Evolutionary conservation across 2,888 invertebrate genomes (phyloP), one percentile per base, ranked within the genome.

Genomic region (Amphipoea lucens): DNA sequence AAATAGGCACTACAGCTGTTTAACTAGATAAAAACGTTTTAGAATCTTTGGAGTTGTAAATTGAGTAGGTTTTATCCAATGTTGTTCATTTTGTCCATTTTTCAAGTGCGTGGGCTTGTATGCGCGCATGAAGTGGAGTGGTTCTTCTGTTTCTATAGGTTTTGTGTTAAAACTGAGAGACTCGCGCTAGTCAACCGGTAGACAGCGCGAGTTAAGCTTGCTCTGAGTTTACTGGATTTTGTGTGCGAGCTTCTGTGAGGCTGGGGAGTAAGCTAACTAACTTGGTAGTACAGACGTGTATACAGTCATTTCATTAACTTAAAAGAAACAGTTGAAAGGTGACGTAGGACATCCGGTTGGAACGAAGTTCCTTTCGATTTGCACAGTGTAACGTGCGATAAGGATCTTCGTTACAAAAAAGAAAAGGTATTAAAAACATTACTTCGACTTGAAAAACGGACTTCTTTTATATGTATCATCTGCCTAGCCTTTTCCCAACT

Each of bases 131-230:
- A 9, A 57, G 63, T 40, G 11, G 23, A 74, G 14, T 71, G 11
- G 48, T 12, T 60, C 63, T 87, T 76, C 76, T 79, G 74, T 40
- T 42, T 9, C 0, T n/a, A 7, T 63, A 2, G n/a, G 36, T 60
- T n/a, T 67, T 4, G 17, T 71, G n/a, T 65, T 6, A 42, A 40
- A n/a, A n/a, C 67, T 67, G 36, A 3, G 66, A 73, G 54, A 57
- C 36, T 68, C 51, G 29, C 57, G 29, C 78, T 66, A 76, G 79
- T 84, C 80, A 72, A 42, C 68, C 66, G 67, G 83, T 74, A 74
- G 60, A 80, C 68, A 72, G 76, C 40, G 69, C 68, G 74, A 83
- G 76, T 83, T 85, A 87, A 85, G 80, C 87, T 63, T 65, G 69
- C 66, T 51, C 20, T 17, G 63, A 82, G 73, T 83, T 84, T 72